A percentile compares a stretch with the other conserved stretches of the same genome.
These are phyloP conservation scores for Ageneiosus marmoratus DNA, from an alignment of 2,113 vertebrate species.

Conservation along the genomic window DNA sequence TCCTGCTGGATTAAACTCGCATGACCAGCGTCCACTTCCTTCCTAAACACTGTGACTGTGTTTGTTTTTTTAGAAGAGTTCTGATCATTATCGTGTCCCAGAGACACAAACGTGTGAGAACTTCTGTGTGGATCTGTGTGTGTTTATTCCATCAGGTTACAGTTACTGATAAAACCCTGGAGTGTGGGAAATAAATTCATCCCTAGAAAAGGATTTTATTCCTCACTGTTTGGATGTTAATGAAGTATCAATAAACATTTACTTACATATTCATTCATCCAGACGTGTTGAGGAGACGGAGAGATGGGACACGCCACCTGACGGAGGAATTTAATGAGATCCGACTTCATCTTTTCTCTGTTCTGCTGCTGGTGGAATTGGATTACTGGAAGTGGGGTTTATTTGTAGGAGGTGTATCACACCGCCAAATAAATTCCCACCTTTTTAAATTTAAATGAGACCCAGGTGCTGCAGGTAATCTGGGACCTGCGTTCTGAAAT, in stretches of 20 bases:
- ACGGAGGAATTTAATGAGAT: conserved; percentile 75
- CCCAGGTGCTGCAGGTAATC: conserved; percentile 78
- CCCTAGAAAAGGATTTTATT: conserved; percentile 58
- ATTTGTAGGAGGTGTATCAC: conserved; percentile 79
- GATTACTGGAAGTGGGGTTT: conserved; percentile 71
- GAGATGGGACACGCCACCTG: conserved; percentile 66
- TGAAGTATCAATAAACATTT: conserved; percentile 65
- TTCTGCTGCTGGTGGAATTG: conserved; percentile 71
- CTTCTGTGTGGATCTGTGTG: conserved; percentile 48
- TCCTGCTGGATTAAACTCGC: background rate
- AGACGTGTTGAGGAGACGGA: conserved; percentile 51
- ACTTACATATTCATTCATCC: conserved; percentile 62
- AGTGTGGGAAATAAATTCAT: conserved; percentile 63
- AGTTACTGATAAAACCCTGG: conserved; percentile 66
- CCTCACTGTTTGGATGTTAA: conserved; percentile 65
- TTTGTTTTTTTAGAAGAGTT: background rate
- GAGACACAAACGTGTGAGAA: background rate
- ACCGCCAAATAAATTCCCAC: conserved; percentile 79
- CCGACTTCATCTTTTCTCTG: conserved; percentile 69
- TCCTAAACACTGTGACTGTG: background rate
- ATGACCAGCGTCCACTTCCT: background rate
- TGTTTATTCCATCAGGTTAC: conserved; percentile 65
- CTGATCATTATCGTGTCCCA: background rate
- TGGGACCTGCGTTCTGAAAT: conserved; percentile 68
- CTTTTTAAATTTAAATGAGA: conserved; percentile 83